Base-by-base conservation (phyloP, 2,797 vertebrate genomes). In the Coilia nasus region DNA sequence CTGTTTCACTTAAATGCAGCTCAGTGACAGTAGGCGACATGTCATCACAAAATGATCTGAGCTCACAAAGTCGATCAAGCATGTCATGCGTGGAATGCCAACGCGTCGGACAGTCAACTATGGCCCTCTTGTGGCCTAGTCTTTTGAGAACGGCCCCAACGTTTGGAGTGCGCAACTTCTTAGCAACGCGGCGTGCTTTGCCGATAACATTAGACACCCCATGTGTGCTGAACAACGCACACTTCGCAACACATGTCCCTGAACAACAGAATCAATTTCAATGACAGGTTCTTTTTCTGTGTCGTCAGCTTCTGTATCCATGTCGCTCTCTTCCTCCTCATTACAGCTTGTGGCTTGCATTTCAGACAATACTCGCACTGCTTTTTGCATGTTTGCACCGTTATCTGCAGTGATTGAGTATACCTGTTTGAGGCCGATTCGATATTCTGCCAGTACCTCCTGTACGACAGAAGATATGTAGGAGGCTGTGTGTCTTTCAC, bases 101-200 rank as follows among this genome's bases (percentile, higher is more conserved):
- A 80, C 83, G 14, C 0, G 54, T 86, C 6, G 82, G 1, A 15
- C 83, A 87, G n/a, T 87, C 83, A 2, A 81, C 64, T 47, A 87
- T 85, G 5, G 62, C 83, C 56, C 83, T 87, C 35, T 85, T 80
- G 25, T 87, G 81, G 4, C 86, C 83, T 83, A 85, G 83, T 83
- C 81, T 85, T 83, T 87, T 84, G 0, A 84, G 62, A 75, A 82
- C 59, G 6, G 28, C 23, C 46, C 84, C 83, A 50, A 84, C 78
- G 9, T 84, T 87, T 23, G n/a, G 31, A 6, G 81, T 83, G n/a
- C 81, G 31, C 19, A 75, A 60, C 46, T 62, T 57, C 17, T 85
- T 85, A 21, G 81, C 83, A 54, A 84, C 83, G 6, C 46, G 19
- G 11, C 83, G 25, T 84, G 23, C 56, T 28, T 85, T 85, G 25